These are phyloP conservation scores for Dendrocincla tyrannina DNA, from an alignment of 2,797 vertebrate species.

Conservation along the genomic window DNA sequence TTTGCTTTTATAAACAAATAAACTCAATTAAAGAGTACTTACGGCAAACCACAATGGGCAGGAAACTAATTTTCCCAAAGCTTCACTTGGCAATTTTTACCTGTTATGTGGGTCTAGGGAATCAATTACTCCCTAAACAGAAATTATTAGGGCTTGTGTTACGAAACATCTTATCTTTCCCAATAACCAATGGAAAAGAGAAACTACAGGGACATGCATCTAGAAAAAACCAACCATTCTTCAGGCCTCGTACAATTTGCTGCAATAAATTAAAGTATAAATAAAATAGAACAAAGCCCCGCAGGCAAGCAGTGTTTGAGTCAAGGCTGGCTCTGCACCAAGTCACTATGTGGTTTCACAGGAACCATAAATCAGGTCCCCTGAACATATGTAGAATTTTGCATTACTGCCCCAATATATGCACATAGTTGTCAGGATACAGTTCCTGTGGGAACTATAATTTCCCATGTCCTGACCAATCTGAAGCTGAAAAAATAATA, in stretches of 20 bases:
- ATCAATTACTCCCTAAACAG: background rate
- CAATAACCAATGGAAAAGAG: background rate
- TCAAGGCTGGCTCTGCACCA: background rate
- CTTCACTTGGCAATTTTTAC: background rate
- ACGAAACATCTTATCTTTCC: background rate
- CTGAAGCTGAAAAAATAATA: background rate
- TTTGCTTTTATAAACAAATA: conserved; percentile 41
- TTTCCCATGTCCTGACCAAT: background rate
- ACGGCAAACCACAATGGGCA: background rate
- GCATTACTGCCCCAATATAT: background rate
- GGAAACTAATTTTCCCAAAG: background rate
- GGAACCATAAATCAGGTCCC: background rate
- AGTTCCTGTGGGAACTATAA: background rate
- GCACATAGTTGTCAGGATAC: background rate
- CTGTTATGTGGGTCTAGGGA: background rate
- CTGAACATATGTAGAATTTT: background rate
- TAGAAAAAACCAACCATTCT: background rate
- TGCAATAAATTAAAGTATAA: background rate
- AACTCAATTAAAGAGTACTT: conserved; percentile 43
- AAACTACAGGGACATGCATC: background rate
- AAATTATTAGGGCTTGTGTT: background rate
- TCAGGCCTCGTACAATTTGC: background rate
- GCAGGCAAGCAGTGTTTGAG: background rate
- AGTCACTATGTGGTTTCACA: background rate
- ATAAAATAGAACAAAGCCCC: background rate